Evolutionary conservation across 2,113 vertebrate species (phyloP).

Genomic region (Gnathonemus echidnorhynchus): DNA sequence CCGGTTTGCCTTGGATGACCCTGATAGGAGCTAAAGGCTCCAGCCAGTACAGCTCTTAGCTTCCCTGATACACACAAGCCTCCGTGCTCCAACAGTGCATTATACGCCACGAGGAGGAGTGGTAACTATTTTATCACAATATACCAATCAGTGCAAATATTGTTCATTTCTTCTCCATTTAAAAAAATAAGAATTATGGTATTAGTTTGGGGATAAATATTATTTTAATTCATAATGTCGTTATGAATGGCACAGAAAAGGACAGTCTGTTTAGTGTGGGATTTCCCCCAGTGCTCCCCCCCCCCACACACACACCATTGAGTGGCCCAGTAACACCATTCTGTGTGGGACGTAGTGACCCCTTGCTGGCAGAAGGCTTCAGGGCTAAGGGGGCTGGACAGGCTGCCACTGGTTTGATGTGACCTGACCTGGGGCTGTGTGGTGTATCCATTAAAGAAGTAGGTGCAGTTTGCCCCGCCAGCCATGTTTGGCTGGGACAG

Average conservation of each 20-base stretch:
- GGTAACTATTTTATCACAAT: neutral
- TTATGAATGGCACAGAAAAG: neutral
- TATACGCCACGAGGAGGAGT: neutral
- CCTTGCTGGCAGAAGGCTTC: conserved; percentile 18
- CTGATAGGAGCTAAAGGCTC: neutral
- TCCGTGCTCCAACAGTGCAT: neutral
- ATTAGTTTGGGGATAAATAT: neutral
- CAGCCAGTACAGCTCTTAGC: neutral
- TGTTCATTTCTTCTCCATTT: neutral
- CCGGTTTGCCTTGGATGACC: neutral
- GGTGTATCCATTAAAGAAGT: conserved; percentile 23
- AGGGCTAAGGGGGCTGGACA: conserved; percentile 21
- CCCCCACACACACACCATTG: neutral
- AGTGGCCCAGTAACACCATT: neutral
- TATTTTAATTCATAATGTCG: neutral
- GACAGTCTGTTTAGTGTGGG: neutral
- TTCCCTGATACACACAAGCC: neutral
- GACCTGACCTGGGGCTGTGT: conserved; percentile 29
- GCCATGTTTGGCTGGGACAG: neutral
- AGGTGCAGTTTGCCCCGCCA: neutral
- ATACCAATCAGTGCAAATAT: neutral
- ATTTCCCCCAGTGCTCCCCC: neutral
- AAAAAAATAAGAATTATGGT: neutral
- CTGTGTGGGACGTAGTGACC: conserved; percentile 31
- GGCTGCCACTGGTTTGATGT: conserved; percentile 36